Percentiles rank a stretch among this genome's conserved stretches.
phyloP scores from a whole-genome alignment of 2,113 vertebrate genomes.

The Ameiurus melas region DNA sequence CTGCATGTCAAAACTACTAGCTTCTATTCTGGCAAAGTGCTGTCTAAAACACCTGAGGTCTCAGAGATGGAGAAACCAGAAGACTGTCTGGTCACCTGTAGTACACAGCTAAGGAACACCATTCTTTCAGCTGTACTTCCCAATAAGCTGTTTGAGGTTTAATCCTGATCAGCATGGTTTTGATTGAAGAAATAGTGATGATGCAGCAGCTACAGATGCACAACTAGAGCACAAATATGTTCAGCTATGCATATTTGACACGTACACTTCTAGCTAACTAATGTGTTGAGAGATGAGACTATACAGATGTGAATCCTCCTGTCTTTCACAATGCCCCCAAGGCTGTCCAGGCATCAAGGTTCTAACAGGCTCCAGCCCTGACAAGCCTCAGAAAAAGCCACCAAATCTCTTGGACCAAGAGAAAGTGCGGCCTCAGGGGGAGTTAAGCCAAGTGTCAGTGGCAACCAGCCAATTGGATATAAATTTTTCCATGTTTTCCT shows the following conservation, averaged over 20 bases:
- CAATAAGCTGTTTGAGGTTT: background rate
- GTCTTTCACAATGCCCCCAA: background rate
- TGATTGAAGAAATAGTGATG: background rate
- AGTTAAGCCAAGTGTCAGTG: background rate
- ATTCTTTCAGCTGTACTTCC: background rate
- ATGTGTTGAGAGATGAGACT: background rate
- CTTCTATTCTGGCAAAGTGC: background rate
- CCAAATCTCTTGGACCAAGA: background rate
- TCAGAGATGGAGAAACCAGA: background rate
- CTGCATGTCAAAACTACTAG: background rate
- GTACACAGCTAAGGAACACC: too few relatives aligned
- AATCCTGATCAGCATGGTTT: background rate
- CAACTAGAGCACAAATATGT: background rate
- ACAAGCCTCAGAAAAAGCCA: background rate
- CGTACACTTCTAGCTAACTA: background rate
- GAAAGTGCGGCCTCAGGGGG: background rate
- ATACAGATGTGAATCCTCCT: background rate
- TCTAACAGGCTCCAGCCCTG: background rate
- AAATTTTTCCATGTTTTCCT: background rate
- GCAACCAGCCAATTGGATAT: background rate
- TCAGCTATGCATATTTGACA: background rate
- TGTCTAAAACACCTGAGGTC: background rate
- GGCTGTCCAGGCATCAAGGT: background rate
- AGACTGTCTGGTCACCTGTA: background rate
- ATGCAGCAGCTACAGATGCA: background rate